Evolutionary conservation across 1,140 invertebrate species (phyloP).

Genomic region (Melanaphis sacchari): DNA sequence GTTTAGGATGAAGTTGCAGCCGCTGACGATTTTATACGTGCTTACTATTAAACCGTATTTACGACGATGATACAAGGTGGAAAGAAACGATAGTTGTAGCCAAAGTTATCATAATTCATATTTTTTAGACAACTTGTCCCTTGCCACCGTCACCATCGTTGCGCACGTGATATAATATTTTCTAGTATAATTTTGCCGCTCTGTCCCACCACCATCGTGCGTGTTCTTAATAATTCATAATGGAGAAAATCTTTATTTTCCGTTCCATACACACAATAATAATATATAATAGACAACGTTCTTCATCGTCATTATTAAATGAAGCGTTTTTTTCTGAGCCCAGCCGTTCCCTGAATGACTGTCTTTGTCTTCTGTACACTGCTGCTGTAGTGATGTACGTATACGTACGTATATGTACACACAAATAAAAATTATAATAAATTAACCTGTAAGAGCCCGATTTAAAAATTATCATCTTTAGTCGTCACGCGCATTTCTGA

Average conservation of each 20-base stretch:
- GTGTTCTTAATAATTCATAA: conserved; percentile 43
- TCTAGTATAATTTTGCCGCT: conserved; percentile 24
- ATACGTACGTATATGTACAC: no score
- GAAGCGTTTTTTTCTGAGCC: conserved; percentile 47
- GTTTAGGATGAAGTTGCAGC: conserved; percentile 16
- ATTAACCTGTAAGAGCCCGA: conserved; percentile 30
- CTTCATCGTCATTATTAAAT: conserved; percentile 9
- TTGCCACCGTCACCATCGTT: background rate
- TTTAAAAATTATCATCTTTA: conserved; percentile 37
- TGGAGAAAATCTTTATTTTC: conserved; percentile 40
- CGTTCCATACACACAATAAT: conserved; percentile 3
- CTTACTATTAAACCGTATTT: conserved; percentile 37
- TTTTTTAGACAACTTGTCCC: conserved; percentile 30
- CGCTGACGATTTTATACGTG: background rate
- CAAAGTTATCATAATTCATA: conserved; percentile 57
- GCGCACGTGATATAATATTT: background rate
- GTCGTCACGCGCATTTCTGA: background rate
- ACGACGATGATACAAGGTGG: background rate
- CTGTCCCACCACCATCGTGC: background rate
- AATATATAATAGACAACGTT: conserved; percentile 20
- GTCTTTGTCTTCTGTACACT: conserved; percentile 38
- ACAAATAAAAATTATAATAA: background rate
- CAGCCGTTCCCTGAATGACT: conserved; percentile 22
- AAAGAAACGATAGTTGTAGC: conserved; percentile 19
- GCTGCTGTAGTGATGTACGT: background rate